Base-by-base conservation (phyloP, 2,888 invertebrate genomes). In the Stenodera caucasica region DNA sequence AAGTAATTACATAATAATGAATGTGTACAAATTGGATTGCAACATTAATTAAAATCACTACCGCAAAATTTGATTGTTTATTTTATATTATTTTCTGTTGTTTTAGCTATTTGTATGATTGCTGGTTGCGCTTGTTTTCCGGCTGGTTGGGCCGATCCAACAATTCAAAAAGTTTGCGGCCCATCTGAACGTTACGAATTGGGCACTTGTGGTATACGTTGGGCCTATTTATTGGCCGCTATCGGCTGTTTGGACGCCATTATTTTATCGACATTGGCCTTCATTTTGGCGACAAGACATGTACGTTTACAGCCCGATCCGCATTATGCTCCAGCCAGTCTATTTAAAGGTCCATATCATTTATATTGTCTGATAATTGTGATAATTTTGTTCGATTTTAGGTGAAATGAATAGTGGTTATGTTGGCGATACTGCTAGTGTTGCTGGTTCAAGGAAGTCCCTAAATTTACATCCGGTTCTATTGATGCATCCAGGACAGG, bases 161-260 rank as follows among this genome's bases (percentile, higher is more conserved):
- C 88, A 59, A 92, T 97, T 32, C 87, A 90, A 66, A 88, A 89
- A 74, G 91, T 96, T 1, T 98, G 98, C 75, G 95, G 95, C 0
- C 49, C 63, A 11, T 91, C 92, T 0, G 90, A 90, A 72, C 90
- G 90, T 71, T 92, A 88, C 68, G 83, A 85, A 73, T 83, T 85
- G 81, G 97, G 95, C 35, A 88, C 90, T 23, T 98, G 98, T 78
- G 91, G 90, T 65, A 86, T 98, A 57, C 87, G 94, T 73, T 96
- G 96, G 96, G 96, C 96, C 4, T 96, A 94, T 81, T 88, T 96
- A 11, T 84, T 98, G 71, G 96, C 96, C 6, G 91, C 93, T 62
- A 94, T 98, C 64, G 95, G 91, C 0, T 90, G 93, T 57, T 80
- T 92, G 69, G 96, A 96, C 79, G 93, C 93, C 55, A 83, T 90